Evolutionary conservation across 2,888 invertebrate species (phyloP), one percentile per base, ranked within the genome.

Genomic region (Ornithoptera priamus): DNA sequence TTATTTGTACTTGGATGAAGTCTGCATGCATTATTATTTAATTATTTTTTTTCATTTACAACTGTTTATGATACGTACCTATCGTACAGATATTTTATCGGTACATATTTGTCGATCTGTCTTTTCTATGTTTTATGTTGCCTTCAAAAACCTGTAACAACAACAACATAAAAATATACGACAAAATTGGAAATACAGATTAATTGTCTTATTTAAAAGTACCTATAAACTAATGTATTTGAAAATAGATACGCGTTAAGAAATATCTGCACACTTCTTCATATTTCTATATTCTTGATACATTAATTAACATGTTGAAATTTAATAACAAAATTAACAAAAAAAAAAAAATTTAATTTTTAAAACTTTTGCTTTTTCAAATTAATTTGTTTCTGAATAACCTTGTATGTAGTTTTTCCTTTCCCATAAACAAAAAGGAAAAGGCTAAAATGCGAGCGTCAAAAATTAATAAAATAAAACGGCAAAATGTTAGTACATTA

Each of bases 111-210:
- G 53, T n/a, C 53, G 18, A 5, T 53, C 53, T 53, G 53, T 53
- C 7, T 53, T n/a, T n/a, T n/a, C n/a, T 53, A n/a, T 50, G 10
- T 10, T 53, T 53, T 53, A 18, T 53, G 18, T 53, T 53, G 53
- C 53, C 67, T 8, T 62, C 62, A 62, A 58, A 58, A 62, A 68
- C 24, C 46, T 68, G 67, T 68, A 68, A 62, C 53, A 68, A 46
- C 53, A 68, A 46, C 56, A 62, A 57, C 57, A 53, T 62, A 67
- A 67, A 20, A 68, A 68, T 62, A 68, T 68, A 68, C 58, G 57
- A 68, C 57, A 62, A 68, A 58, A 68, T 68, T 36, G 56, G 57
- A 36, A 68, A 57, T 50, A 60, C 50, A 60, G 22, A 58, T 53
- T 53, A 50, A 66, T 66, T 66, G 60, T 36, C 59, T 66, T 57